A percentile compares a stretch with the other conserved stretches of the same genome.
These are phyloP conservation scores for Corbicula japonica DNA, from an alignment of 2,888 invertebrate species.

Conservation along the genomic window DNA sequence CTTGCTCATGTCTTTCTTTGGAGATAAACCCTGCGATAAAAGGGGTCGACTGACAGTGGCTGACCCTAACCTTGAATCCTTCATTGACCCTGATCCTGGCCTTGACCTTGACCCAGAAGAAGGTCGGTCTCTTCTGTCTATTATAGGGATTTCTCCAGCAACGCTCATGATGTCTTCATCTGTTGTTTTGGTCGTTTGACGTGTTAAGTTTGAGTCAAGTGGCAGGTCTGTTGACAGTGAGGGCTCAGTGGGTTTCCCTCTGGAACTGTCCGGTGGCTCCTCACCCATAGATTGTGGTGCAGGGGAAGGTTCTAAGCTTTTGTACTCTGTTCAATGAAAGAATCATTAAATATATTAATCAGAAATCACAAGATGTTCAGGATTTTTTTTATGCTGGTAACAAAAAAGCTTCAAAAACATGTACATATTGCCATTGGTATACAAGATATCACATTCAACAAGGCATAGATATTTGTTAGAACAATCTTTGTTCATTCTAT, in stretches of 20 bases:
- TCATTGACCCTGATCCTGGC: slow-evolving; percentile 42
- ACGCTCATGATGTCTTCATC: slow-evolving; percentile 71
- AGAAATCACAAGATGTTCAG: no score
- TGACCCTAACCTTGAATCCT: slow-evolving; percentile 42
- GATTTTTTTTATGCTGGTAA: no score
- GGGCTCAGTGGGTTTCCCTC: background rate
- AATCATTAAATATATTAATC: no score
- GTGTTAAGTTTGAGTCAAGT: background rate
- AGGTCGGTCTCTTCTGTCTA: slow-evolving; percentile 61
- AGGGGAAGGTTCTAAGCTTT: no score
- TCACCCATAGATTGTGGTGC: no score
- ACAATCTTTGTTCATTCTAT: no score
- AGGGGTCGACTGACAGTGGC: no score
- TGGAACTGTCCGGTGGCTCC: slow-evolving; percentile 56
- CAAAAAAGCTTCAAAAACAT: no score
- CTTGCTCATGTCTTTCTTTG: slow-evolving; percentile 62
- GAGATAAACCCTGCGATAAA: slow-evolving; percentile 39
- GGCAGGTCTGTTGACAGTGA: slow-evolving; percentile 29
- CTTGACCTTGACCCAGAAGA: slow-evolving; percentile 44
- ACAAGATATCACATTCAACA: no score
- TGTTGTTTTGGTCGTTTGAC: slow-evolving; percentile 36
- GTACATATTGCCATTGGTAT: no score
- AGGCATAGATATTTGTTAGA: no score
- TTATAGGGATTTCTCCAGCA: slow-evolving; percentile 76
- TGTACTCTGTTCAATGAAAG: no score